These are phyloP conservation scores for Columba janthina DNA, from an alignment of 2,113 vertebrate genomes.

Conservation along the genomic window DNA sequence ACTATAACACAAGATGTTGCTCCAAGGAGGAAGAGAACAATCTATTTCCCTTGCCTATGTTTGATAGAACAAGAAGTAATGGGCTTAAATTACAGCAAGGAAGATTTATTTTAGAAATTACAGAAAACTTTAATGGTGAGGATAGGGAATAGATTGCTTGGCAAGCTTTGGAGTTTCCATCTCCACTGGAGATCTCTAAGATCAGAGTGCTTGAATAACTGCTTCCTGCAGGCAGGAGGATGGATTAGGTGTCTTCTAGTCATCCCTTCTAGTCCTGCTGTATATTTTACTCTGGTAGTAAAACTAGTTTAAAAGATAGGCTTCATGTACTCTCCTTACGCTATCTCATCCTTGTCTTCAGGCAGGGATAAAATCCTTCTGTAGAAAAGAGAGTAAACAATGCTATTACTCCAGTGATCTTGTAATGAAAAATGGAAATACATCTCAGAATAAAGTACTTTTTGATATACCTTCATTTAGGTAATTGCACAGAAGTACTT, in stretches of 20 bases:
- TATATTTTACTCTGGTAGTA: conserved; percentile 19
- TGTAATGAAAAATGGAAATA: conserved; percentile 48
- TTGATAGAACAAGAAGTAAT: conserved; percentile 40
- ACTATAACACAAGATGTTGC: neutral
- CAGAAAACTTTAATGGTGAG: conserved; percentile 23
- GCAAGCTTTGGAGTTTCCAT: conserved; percentile 33
- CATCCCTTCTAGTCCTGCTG: neutral
- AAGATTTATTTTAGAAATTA: conserved; percentile 63
- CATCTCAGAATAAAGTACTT: conserved; percentile 30
- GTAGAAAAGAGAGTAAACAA: conserved; percentile 22
- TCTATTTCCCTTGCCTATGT: conserved; percentile 24
- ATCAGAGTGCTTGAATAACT: conserved; percentile 23
- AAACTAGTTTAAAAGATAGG: conserved; percentile 14
- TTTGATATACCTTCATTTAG: conserved; percentile 41
- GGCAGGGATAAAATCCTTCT: conserved; percentile 24
- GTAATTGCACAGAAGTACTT: conserved; percentile 1
- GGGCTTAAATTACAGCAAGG: conserved; percentile 18
- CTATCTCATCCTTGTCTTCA: neutral
- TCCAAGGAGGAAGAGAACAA: conserved; percentile 34
- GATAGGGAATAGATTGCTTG: conserved; percentile 31
- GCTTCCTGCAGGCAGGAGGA: neutral
- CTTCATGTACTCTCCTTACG: neutral
- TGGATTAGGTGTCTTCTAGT: conserved; percentile 32
- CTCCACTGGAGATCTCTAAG: conserved; percentile 27
- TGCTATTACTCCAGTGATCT: conserved; percentile 4